Conservation (phyloP, 2,888 invertebrate species). For the Agapetus fuscipes region DNA sequence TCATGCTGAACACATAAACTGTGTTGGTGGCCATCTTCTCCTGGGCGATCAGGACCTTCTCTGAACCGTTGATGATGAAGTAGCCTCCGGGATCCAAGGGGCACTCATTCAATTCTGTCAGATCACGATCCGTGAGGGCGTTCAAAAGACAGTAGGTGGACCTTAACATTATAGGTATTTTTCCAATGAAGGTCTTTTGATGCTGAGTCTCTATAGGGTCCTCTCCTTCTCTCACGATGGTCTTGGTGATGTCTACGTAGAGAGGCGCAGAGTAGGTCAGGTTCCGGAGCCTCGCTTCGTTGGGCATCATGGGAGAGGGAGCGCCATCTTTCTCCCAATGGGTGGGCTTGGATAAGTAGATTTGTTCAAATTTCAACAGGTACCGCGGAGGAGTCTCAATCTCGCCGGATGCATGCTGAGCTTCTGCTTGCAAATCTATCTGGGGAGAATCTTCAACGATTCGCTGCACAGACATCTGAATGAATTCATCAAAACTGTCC, state of each 20-base stretch:
- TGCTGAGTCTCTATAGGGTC: conserved; percentile 79
- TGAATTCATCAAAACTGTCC: conserved; percentile 99
- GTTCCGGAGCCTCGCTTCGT: conserved; percentile 95
- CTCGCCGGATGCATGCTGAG: conserved; percentile 90
- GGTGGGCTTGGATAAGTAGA: conserved; percentile 97
- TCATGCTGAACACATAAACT: conserved; percentile 99
- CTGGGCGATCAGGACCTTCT: conserved; percentile 97
- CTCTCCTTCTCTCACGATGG: conserved; percentile 81
- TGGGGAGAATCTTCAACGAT: conserved; percentile 99
- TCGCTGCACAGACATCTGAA: conserved; percentile 98
- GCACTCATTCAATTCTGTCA: conserved; percentile 98
- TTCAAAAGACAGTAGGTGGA: conserved; percentile 94
- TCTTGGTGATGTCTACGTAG: conserved; percentile 98
- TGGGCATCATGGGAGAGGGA: conserved; percentile 99
- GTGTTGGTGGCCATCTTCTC: conserved; percentile 99
- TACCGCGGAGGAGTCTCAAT: conserved; percentile 88
- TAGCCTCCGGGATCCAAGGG: conserved; percentile 99
- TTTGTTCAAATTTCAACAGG: conserved; percentile 95
- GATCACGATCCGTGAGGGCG: conserved; percentile 95
- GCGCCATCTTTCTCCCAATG: conserved; percentile 99
- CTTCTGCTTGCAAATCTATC: conserved; percentile 95
- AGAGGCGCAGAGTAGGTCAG: conserved; percentile 96
- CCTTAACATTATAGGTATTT: conserved; percentile 98
- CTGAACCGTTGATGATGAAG: conserved; percentile 99
- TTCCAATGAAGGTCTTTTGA: conserved; percentile 68